Evolutionary conservation across 2,888 invertebrate species (phyloP).

Genomic region (Clistopyga incitator): DNA sequence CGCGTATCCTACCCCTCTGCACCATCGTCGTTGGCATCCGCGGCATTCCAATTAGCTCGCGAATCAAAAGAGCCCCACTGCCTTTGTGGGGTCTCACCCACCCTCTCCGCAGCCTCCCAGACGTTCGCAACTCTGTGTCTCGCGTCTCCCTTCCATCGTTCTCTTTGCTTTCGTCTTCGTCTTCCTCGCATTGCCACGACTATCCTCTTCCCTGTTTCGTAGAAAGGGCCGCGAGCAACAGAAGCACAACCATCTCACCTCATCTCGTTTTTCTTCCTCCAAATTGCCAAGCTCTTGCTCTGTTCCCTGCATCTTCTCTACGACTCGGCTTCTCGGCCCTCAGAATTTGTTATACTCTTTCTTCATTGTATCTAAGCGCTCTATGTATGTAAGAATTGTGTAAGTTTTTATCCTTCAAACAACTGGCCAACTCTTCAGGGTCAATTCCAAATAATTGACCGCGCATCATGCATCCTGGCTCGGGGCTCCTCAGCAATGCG

Average conservation of each 20-base stretch:
- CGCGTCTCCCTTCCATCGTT: conserved; percentile 22
- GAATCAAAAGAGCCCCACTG: conserved; percentile 84
- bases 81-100: conserved; percentile 83
- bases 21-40: conserved; percentile 83
- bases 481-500: too few relatives aligned
- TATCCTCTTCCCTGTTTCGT: conserved; percentile 6
- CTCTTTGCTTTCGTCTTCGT: conserved; percentile 45
- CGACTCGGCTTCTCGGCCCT: neutral
- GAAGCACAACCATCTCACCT: conserved; percentile 6
- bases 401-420: neutral
- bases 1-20: conserved; percentile 70
- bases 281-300: neutral
- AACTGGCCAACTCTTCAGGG: neutral
- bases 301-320: neutral
- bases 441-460: conserved; percentile 1
- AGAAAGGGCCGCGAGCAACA: conserved; percentile 11
- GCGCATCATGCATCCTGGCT: neutral
- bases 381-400: neutral
- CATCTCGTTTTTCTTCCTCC: conserved; percentile 22
- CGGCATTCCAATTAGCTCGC: conserved; percentile 84
- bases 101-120: conserved; percentile 67
- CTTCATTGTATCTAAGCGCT: neutral
- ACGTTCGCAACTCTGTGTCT: conserved; percentile 64
- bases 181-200: conserved; percentile 45
- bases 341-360: neutral